Evolutionary conservation across 2,113 vertebrate genomes (phyloP).

Genomic region (Catagonus wagneri): DNA sequence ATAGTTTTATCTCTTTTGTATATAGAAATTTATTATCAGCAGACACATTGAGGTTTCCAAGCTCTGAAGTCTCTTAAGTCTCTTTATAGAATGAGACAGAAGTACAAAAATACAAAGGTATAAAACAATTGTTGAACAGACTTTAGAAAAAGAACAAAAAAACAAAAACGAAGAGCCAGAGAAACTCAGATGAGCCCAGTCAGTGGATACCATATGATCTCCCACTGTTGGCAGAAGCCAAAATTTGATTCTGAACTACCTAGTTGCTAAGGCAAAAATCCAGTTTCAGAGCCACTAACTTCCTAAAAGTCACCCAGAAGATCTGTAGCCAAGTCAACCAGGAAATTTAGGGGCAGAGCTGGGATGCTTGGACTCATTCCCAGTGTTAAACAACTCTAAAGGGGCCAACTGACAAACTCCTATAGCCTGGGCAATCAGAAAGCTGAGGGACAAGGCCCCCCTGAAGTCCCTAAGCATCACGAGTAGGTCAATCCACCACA

Average conservation of each 20-base stretch:
- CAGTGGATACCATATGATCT: neutral
- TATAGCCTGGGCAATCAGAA: neutral
- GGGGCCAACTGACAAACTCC: neutral
- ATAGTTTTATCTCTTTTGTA: slow-evolving; percentile 40
- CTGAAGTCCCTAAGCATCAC: neutral
- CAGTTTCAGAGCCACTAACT: neutral
- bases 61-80: neutral
- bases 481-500: neutral
- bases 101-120: slow-evolving; percentile 42
- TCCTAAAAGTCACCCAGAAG: neutral
- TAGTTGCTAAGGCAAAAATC: neutral
- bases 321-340: neutral
- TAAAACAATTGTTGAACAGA: slow-evolving; percentile 39
- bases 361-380: neutral
- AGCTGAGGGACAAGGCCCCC: neutral
- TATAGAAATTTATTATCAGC: slow-evolving; percentile 60
- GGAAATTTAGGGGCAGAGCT: neutral
- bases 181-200: neutral
- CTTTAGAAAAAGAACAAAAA: neutral
- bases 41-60: slow-evolving; percentile 1
- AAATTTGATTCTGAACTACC: neutral
- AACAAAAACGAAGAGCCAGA: neutral
- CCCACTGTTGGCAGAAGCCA: neutral
- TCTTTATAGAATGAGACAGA: neutral
- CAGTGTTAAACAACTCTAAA: neutral